Evolutionary conservation across 1,140 invertebrate genomes (phyloP), one percentile per base, ranked within the genome.

Genomic region (Hirudo medicinalis): DNA sequence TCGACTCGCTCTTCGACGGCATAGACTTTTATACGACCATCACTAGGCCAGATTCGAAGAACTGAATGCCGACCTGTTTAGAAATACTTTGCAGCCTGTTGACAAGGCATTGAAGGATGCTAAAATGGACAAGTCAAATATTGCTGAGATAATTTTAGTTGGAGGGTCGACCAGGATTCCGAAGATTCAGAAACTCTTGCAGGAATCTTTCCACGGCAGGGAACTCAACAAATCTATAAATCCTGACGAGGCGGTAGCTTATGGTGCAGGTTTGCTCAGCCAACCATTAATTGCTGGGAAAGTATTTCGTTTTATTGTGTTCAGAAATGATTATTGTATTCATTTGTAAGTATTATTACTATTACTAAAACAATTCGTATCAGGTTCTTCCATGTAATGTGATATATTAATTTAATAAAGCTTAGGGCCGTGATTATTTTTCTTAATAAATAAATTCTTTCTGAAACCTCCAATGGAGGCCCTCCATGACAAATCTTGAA

Each of bases 141-240:
- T 98, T 74, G 88, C 97, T 78, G 95, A 98, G 76, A 94, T 98
- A 76, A 94, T 98, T 54, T 83, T 98, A 29, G 94, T 98, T 66
- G 95, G 95, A 75, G 95, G 95, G 53, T 97, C 94, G 20, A 97
- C 95, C 40, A 89, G 95, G 84, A 98, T 98, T 77, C 95, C 95
- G 55, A 97, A 97, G 82, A 91, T 98, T 72, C 94, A 97, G 83
- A 94, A 86, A 67, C 69, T 87, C 5, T 71, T 82, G 8, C 75
- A 80, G 71, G 78, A 81, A 57, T 81, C 79, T 76, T 82, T 82
- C 75, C 80, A 81, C 74, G 77, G 81, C 17, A 76, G 78, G 74
- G 80, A 82, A 67, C 74, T 82, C 22, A 80, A 79, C 69, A 78
- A 78, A 60, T 78, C 76, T 54, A 80, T 80, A 73, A 78, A 80